These are phyloP conservation scores for Sinocyclocheilus anophthalmus DNA, from an alignment of 2,113 vertebrate species.

Conservation along the genomic window DNA sequence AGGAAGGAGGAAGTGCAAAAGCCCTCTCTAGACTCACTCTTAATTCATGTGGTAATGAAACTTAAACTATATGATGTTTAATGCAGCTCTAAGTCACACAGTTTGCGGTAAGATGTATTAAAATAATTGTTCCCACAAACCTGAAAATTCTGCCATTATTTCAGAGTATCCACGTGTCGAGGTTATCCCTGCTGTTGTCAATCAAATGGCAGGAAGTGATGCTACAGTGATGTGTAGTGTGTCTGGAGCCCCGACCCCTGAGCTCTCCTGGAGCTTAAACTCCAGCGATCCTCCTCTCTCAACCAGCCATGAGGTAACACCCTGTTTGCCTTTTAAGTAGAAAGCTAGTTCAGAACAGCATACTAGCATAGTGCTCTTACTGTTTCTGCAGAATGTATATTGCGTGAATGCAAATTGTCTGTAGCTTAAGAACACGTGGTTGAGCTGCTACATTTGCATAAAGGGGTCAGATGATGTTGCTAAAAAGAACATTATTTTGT, in stretches of 20 bases:
- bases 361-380: not conserved
- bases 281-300: constrained; percentile 71
- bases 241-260: constrained; percentile 82
- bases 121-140: not conserved
- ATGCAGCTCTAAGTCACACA: not conserved
- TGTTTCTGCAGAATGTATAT: not conserved
- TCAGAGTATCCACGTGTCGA: constrained; percentile 85
- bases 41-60: constrained; percentile 88
- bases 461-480: too few relatives aligned
- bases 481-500: too few relatives aligned
- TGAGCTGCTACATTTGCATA: not conserved
- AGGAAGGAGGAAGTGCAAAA: constrained; percentile 79
- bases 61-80: too few relatives aligned
- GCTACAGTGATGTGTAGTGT: constrained; percentile 83
- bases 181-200: constrained; percentile 80
- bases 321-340: not conserved
- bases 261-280: constrained; percentile 85
- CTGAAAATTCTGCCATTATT: constrained; percentile 11
- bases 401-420: not conserved
- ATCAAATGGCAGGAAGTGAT: constrained; percentile 84
- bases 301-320: constrained; percentile 85
- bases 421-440: not conserved
- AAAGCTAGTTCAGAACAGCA: not conserved
- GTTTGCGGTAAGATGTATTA: not conserved
- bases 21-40: constrained; percentile 81